phyloP scores from a whole-genome alignment of 2,888 invertebrate genomes.

The Euplagia quadripunctaria region DNA sequence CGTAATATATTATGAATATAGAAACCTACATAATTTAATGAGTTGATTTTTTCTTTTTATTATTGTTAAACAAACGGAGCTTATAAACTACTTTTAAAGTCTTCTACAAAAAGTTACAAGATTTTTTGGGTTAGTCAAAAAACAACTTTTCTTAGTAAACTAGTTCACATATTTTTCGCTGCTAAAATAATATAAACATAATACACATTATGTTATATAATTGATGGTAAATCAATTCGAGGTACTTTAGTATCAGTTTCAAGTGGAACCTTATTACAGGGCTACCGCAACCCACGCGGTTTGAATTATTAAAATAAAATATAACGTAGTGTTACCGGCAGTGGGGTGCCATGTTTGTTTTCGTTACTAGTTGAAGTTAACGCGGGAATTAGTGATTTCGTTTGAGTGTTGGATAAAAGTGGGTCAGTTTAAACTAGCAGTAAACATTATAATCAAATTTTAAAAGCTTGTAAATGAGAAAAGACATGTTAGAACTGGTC shows the following conservation, averaged over 20 bases:
- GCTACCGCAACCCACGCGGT: constrained; percentile 14
- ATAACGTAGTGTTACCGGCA: constrained; percentile 11
- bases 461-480: not conserved
- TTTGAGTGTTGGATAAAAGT: not conserved
- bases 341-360: constrained; percentile 23
- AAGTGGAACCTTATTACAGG: constrained; percentile 5
- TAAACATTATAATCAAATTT: not conserved
- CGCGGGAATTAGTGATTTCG: not conserved
- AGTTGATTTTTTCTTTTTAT: too few species aligned
- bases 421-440: not conserved
- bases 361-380: constrained; percentile 16
- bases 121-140: too few species aligned
- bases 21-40: too few species aligned
- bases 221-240: not conserved
- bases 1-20: too few species aligned
- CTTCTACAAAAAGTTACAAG: too few species aligned
- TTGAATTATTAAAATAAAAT: constrained; percentile 36
- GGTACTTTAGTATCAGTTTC: constrained; percentile 8
- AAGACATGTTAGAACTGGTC: not conserved
- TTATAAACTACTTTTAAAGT: too few species aligned
- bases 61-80: too few species aligned
- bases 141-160: too few species aligned
- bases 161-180: too few species aligned
- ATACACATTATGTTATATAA: not conserved
- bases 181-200: too few species aligned